Evolutionary conservation across 2,797 vertebrate species (phyloP), one percentile per base, ranked within the genome.

Genomic region (Phalloptychus januarius): DNA sequence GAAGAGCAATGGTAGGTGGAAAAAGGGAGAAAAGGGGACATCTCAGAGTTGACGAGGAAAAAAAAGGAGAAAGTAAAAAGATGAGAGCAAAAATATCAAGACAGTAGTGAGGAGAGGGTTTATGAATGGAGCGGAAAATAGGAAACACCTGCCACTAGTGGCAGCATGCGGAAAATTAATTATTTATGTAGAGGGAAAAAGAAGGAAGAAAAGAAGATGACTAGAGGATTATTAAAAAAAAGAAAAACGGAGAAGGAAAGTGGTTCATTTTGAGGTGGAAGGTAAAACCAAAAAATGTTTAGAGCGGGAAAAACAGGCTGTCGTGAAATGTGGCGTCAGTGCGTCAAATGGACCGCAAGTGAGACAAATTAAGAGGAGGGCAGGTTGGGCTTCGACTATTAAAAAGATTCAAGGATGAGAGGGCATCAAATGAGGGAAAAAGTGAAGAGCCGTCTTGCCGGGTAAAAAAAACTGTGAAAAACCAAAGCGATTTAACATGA

Each of bases 71-170:
- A 46, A 77, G 78, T 56, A 78, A 31, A 71, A 15, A 36, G 0
- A 78, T 13, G 52, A 28, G 36, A 73, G 75, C 46, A 36, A 61
- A 78, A 63, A 38, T 76, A 54, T 63, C 50, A 72, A 75, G 65
- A 77, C 23, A 3, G 23, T 63, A 75, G 72, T n/a, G 50, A 63
- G 45, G 71, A 78, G 58, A 77, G 56, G 72, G 85, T 67, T 87
- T 89, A 84, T 85, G 89, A 88, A 86, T 88, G 86, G 67, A 77
- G 11, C 18, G 42, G 73, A 56, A 76, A 72, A 75, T 44, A 76
- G 74, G 85, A 92, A 93, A 94, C 88, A 92, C 91, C 87, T 84
- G 86, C 91, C 89, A 89, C 93, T 92, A 92, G 93, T 91, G 93
- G 92, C 3, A 0, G 79, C 75, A 58, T 78, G 73, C 54, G 83